Evolutionary conservation across 2,888 invertebrate species (phyloP), one percentile per base, ranked within the genome.

Genomic region (Ophion ventricosus): DNA sequence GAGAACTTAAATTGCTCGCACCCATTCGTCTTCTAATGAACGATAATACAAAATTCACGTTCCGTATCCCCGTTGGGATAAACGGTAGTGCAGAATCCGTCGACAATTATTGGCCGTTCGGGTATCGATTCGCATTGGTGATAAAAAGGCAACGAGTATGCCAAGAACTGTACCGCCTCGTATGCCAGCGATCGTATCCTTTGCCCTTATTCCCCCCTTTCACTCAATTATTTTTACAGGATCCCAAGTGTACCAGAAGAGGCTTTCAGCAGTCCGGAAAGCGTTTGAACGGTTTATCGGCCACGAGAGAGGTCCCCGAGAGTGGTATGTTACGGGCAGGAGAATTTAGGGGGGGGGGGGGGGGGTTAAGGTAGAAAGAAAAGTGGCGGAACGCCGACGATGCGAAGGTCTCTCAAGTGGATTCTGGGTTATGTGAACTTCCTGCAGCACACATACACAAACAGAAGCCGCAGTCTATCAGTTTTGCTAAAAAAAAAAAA

Each of bases 221-320:
- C 82, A 85, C 86, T 78, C 87, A 87, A 87, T 87, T 87, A 87
- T 87, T 87, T 88, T 87, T 84, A 83, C 84, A 82, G 69, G 82
- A 80, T 78, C 73, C 80, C 61, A 82, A 59, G 83, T 75, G 80
- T 74, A 81, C 77, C 63, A 29, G 67, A 84, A 80, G 83, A 77
- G 74, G 85, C 86, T 88, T 87, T 88, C 84, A 87, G 81, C 78
- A 79, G 70, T 77, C 86, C 86, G 87, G 87, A 88, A 88, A 86
- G 72, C 81, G 84, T 85, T 86, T 79, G 87, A 83, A 86, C 84
- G 83, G 76, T 86, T 88, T 88, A 87, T 88, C 84, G 85, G 85
- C 76, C 82, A 79, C 81, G 69, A 57, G 80, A 74, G 72, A 66
- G 64, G 57, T 10, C 64, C 56, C 40, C 5, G 75, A 76, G 76